These are phyloP conservation scores for Pogoniulus pusillus DNA, from an alignment of 2,797 vertebrate species.

Conservation along the genomic window DNA sequence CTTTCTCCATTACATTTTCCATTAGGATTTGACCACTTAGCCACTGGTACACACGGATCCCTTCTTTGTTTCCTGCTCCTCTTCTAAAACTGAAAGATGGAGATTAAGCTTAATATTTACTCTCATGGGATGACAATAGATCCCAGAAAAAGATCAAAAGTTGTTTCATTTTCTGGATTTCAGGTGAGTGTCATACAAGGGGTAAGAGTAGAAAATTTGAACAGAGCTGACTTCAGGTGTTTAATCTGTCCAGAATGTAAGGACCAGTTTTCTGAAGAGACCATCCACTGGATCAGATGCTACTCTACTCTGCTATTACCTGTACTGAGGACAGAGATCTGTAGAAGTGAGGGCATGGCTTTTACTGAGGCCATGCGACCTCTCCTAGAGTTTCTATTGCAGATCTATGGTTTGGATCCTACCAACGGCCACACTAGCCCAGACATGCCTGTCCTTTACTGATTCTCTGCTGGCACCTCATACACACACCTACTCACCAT, in stretches of 20 bases:
- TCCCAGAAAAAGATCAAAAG: neutral
- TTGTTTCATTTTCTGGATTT: neutral
- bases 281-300: neutral
- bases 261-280: neutral
- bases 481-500: neutral
- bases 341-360: neutral
- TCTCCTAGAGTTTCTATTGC: neutral
- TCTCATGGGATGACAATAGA: neutral
- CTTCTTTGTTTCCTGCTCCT: neutral
- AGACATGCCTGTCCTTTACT: neutral
- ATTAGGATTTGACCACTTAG: neutral
- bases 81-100: neutral
- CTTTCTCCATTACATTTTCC: neutral
- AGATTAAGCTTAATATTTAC: neutral
- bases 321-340: neutral
- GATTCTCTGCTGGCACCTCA: neutral
- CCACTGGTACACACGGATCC: neutral
- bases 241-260: neutral
- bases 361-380: neutral
- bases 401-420: neutral
- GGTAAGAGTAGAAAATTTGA: neutral
- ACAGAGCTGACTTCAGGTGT: neutral
- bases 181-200: fast-evolving
- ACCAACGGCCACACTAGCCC: neutral
- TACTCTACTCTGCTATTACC: neutral